Conservation (phyloP, 1,140 invertebrate species). For the Pseudomyrmex concolor region DNA sequence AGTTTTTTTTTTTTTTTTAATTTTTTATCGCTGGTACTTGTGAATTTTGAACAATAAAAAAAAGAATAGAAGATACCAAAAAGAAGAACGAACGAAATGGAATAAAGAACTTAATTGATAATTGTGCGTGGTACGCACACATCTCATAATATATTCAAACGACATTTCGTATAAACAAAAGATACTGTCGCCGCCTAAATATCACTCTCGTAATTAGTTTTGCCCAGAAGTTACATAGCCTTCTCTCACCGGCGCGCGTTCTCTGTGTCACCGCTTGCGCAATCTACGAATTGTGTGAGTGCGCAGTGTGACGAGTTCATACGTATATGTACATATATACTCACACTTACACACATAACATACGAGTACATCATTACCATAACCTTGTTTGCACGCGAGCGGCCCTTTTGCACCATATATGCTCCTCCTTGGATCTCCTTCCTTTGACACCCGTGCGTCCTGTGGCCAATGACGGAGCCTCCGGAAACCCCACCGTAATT, state of each 20-base stretch:
- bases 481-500: slow-evolving; percentile 71
- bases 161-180: slow-evolving; percentile 78
- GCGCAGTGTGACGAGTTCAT: background rate
- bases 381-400: slow-evolving; percentile 76
- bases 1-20: background rate
- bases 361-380: slow-evolving; percentile 73
- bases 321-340: background rate
- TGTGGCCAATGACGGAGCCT: slow-evolving; percentile 67
- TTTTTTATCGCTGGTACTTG: background rate
- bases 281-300: slow-evolving; percentile 34
- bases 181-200: slow-evolving; percentile 73
- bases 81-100: background rate
- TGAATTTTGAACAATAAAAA: slow-evolving; percentile 41
- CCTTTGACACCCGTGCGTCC: slow-evolving; percentile 64
- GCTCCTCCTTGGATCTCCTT: slow-evolving; percentile 68
- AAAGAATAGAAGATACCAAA: no score
- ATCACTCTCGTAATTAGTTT: slow-evolving; percentile 78
- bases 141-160: slow-evolving; percentile 75
- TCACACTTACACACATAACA: background rate
- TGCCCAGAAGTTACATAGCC: slow-evolving; percentile 72
- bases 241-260: slow-evolving; percentile 18
- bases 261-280: slow-evolving; percentile 10
- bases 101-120: slow-evolving; percentile 65
- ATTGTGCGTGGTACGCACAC: slow-evolving; percentile 47
- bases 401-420: slow-evolving; percentile 56